Evolutionary conservation across 2,113 vertebrate genomes (phyloP), one percentile per base, ranked within the genome.

Genomic region (Sylvia atricapilla): DNA sequence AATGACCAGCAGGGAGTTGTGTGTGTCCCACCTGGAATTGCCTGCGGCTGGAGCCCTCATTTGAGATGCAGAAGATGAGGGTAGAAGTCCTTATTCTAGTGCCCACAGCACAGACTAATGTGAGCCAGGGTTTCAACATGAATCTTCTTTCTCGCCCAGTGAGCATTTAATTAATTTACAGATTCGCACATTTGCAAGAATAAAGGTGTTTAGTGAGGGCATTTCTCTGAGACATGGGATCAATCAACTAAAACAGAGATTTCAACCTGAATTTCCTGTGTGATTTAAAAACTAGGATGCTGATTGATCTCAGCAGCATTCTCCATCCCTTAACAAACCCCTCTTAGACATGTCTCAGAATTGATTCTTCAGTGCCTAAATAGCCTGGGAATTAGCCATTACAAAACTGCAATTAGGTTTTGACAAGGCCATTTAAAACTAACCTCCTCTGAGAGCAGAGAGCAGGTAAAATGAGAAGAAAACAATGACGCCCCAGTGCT

Each of bases 391-490:
- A 94, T 95, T 94, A 89, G 80, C 69, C 77, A 84, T 95, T 95
- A 87, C 90, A 94, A 92, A 93, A 90, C 68, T 90, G 79, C 93
- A 94, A 96, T 96, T 94, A 95, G 80, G 25, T 95, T 96, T 96
- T 94, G 92, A 95, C 94, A 92, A 90, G 73, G 92, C 92, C 86
- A 92, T 94, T 94, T 97, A 95, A 94, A 94, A 92, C 88, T 72
- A 86, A 84, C 76, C 60, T 94, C 88, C 85, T 2, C 86, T 91
- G 85, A 90, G 92, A 94, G 80, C 2, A 23, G 49, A 41, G 47
- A 92, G 76, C 83, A 86, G 76, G 79, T 88, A 90, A 79, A 93
- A 91, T 67, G 43, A 84, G 76, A 80, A 84, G 72, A 92, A 95
- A 94, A 95, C 94, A 94, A 90, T 68, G 86, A 84, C 0, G 0